These are phyloP conservation scores for Myrmecobius fasciatus DNA, from an alignment of 2,113 vertebrate species.

Conservation along the genomic window DNA sequence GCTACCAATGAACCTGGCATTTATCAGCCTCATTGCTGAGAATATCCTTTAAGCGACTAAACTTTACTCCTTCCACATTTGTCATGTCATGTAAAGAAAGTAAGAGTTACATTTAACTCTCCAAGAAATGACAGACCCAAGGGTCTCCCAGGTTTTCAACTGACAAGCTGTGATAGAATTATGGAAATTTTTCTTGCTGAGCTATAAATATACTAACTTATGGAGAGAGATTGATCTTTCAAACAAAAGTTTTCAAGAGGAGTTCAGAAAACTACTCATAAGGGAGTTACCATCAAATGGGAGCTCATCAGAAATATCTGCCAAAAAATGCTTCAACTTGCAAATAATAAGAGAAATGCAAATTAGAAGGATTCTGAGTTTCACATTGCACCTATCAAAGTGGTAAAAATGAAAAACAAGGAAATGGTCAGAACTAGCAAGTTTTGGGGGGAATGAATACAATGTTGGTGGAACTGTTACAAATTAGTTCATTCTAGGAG, in stretches of 20 bases:
- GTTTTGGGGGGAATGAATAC: not conserved
- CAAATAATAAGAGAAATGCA: not conserved
- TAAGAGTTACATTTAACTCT: not conserved
- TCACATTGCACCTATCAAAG: not conserved
- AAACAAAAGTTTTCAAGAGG: conserved; percentile 29
- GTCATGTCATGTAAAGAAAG: conserved; percentile 12
- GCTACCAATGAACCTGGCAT: not conserved
- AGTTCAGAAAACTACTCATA: conserved; percentile 6
- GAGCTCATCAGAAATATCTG: not conserved
- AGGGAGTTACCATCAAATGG: not conserved
- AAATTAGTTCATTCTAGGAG: not conserved
- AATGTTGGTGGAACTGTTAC: not conserved
- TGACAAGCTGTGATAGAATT: not conserved
- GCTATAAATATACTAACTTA: conserved; percentile 40
- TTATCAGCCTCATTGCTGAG: conserved; percentile 8
- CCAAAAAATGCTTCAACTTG: not conserved
- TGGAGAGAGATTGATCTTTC: conserved; percentile 2
- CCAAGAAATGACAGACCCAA: conserved; percentile 8
- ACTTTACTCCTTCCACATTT: not conserved
- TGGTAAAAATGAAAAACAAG: not conserved
- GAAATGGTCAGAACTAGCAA: not conserved
- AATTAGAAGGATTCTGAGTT: not conserved
- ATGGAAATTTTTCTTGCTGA: conserved; percentile 14
- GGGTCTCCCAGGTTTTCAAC: not conserved
- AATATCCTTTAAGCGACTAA: conserved; percentile 23